Percentiles rank a stretch among this genome's conserved stretches.
These are phyloP conservation scores for Desmophyllum pertusum DNA, from an alignment of 92 coral and sea anemone genomes.

Conservation along the genomic window DNA sequence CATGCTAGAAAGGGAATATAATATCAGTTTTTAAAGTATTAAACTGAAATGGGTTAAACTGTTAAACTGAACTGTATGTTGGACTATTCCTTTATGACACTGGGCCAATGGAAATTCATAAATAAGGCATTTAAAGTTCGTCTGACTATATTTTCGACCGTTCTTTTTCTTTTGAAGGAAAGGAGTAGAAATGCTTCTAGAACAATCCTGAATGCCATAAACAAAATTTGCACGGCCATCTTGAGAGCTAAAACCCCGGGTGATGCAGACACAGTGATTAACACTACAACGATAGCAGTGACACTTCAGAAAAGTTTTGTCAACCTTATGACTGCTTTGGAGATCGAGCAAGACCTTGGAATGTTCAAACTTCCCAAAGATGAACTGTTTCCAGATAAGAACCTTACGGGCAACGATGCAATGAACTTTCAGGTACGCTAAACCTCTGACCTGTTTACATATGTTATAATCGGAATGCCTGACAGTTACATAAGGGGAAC, in stretches of 20 bases:
- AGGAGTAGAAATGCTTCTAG: slow-evolving; percentile 23
- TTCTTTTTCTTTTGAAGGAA: slow-evolving; percentile 15
- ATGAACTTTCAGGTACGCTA: slow-evolving; percentile 17
- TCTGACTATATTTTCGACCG: not conserved
- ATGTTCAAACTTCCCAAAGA: slow-evolving; percentile 25
- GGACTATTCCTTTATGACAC: not conserved
- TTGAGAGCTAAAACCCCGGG: slow-evolving; percentile 26
- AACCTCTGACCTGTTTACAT: no score
- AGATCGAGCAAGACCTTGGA: slow-evolving; percentile 9
- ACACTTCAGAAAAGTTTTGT: slow-evolving; percentile 13
- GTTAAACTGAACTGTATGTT: not conserved
- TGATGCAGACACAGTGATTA: slow-evolving; percentile 24
- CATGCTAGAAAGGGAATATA: no score
- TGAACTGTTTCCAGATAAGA: slow-evolving; percentile 5
- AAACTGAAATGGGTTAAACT: no score
- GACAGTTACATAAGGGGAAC: no score
- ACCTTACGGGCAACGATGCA: not conserved
- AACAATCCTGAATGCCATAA: slow-evolving; percentile 3
- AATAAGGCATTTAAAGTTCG: not conserved
- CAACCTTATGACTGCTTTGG: not conserved
- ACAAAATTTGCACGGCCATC: slow-evolving; percentile 20
- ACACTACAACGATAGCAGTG: slow-evolving; percentile 7
- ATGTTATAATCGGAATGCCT: no score
- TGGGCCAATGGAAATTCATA: no score
- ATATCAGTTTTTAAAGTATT: no score